Evolutionary conservation across 2,113 vertebrate species (phyloP).

Genomic region (Oxygymnocypris stewartii): DNA sequence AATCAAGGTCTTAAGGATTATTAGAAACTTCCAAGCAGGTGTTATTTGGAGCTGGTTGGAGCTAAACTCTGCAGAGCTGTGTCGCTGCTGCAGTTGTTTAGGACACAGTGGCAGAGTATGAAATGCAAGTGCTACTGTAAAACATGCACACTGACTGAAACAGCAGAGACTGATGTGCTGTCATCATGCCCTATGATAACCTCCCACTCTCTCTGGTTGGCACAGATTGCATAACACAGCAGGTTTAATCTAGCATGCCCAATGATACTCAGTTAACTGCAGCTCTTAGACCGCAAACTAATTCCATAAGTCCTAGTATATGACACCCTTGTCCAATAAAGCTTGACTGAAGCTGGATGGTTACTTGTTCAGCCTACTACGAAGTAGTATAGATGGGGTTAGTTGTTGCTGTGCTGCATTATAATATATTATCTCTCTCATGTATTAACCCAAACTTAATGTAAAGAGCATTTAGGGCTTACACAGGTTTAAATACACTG

Average conservation of each 20-base stretch:
- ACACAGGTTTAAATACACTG: background rate
- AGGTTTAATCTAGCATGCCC: slow-evolving; percentile 27
- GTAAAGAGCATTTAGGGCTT: background rate
- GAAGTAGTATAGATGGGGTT: background rate
- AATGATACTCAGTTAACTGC: background rate
- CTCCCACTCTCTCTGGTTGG: background rate
- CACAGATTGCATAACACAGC: slow-evolving; percentile 36
- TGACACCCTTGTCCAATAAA: slow-evolving; percentile 1
- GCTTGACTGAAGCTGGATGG: background rate
- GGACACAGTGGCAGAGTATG: background rate
- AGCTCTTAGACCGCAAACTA: background rate
- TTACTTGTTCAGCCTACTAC: background rate
- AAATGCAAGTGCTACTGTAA: background rate
- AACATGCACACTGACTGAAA: background rate
- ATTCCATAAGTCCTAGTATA: background rate
- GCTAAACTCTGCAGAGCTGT: background rate
- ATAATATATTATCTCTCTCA: background rate
- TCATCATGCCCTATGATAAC: slow-evolving; percentile 10
- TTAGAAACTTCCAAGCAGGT: no score
- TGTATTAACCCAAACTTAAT: background rate
- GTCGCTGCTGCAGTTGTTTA: background rate
- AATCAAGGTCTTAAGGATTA: no score
- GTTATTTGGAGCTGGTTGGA: background rate
- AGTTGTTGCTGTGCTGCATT: background rate
- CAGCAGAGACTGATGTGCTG: slow-evolving; percentile 15